Evolutionary conservation across 2,113 vertebrate species (phyloP).

Genomic region (Pseudonaja textilis): DNA sequence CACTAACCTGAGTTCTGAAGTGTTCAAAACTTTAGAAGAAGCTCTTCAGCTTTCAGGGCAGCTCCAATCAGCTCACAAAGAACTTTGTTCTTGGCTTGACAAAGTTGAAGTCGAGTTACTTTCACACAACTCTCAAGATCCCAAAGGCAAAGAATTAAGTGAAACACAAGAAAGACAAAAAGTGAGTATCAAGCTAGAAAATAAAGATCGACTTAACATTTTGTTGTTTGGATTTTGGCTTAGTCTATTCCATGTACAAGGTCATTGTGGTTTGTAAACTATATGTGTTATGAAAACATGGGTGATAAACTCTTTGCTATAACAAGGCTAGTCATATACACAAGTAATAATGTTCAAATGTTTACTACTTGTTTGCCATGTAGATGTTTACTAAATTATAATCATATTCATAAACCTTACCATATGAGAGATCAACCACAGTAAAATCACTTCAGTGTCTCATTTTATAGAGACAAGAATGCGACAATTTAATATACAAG

Average conservation of each 20-base stretch:
- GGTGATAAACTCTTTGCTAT: neutral
- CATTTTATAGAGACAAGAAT: neutral
- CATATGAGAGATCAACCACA: neutral
- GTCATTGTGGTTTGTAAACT: neutral
- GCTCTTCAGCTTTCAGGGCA: constrained; percentile 81
- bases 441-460: neutral
- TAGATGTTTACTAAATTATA: neutral
- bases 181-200: constrained; percentile 66
- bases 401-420: neutral
- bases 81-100: constrained; percentile 85
- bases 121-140: constrained; percentile 73
- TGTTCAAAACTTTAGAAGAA: constrained; percentile 83
- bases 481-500: neutral
- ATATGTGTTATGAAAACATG: neutral
- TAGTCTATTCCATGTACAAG: neutral
- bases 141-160: constrained; percentile 76
- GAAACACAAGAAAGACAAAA: constrained; percentile 84
- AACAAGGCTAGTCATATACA: neutral
- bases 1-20: constrained; percentile 78
- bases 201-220: neutral
- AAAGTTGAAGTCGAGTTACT: constrained; percentile 78
- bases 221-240: neutral
- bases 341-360: neutral
- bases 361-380: neutral
- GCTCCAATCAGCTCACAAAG: constrained; percentile 77